phyloP scores from a whole-genome alignment of 2,113 vertebrate genomes.

The Macrotis lagotis region DNA sequence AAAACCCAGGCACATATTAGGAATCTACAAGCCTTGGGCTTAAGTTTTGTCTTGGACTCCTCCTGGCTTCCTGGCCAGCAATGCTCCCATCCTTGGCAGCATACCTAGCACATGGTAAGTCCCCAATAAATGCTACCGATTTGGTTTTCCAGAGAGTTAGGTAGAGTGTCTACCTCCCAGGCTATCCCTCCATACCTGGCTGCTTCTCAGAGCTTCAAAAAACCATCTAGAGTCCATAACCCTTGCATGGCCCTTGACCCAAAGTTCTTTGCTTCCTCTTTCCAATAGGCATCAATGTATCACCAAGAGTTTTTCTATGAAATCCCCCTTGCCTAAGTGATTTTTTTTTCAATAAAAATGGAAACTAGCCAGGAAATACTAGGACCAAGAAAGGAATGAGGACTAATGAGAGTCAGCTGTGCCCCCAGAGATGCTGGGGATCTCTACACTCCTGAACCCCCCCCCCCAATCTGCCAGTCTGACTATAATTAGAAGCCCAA shows the following conservation, averaged over 20 bases:
- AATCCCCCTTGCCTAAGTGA: background rate
- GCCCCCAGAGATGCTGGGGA: background rate
- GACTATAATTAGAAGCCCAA: background rate
- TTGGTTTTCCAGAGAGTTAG: background rate
- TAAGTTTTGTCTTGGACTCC: background rate
- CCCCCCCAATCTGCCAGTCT: background rate
- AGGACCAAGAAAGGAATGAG: conserved; percentile 22
- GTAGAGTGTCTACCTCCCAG: background rate
- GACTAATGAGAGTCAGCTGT: background rate
- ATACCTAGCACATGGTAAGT: background rate
- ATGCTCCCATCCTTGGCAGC: background rate
- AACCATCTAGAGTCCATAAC: background rate
- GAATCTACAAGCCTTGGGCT: background rate
- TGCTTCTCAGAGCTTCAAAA: background rate
- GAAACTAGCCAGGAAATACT: background rate
- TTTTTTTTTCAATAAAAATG: background rate
- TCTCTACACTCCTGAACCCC: background rate
- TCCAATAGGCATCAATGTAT: background rate
- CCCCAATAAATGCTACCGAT: background rate
- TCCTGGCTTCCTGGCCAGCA: background rate
- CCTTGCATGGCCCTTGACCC: background rate
- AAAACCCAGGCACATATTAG: background rate
- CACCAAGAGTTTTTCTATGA: background rate
- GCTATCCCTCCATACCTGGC: background rate
- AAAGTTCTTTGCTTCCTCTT: background rate